Base-by-base conservation (phyloP, 2,113 vertebrate species). In the Gopherus flavomarginatus region DNA sequence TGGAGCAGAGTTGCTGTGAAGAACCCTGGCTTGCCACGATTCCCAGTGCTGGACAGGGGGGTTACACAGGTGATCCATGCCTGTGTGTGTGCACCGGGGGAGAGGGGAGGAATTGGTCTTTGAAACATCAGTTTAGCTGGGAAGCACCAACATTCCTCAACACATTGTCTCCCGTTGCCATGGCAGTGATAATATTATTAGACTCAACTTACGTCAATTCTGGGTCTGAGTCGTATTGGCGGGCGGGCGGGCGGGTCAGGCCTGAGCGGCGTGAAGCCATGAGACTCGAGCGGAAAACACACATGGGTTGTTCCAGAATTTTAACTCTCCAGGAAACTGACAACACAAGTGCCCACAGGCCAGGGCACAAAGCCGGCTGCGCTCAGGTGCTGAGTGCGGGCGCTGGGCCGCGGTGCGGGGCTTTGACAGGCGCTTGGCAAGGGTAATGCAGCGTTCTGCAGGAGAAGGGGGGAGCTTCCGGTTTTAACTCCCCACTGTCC, bases 81-180 rank as follows among this genome's bases (percentile, higher is more conserved):
- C 8, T 17, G n/a, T n/a, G 65, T 21, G 8, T 54, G 53, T 21
- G 17, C 65, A n/a, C n/a, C 19, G 4, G 65, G 65, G 17, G 7
- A 22, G 53, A 8, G 53, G 47, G 24, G 42, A 65, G 83, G 44
- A 81, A 47, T 87, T 79, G 56, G 83, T 29, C 91, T 86, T 42
- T 12, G 79, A 90, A 95, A 56, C 85, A 65, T 52, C 77, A 86
- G 11, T 92, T 88, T 89, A 10, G 35, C 72, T 21, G 77, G 49
- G 54, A 86, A 79, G 35, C 1, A 3, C 85, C 42, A 80, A 80
- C 97, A 97, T 97, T 97, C 97, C 97, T 94, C 91, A 93, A 97
- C 90, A 97, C 97, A 94, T 96, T 93, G 95, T 95, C 97, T 97
- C 93, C 80, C 0, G 24, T 35, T 97, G 96, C 98, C 98, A 90